These are phyloP conservation scores for Poeciliopsis turrubarensis DNA, from an alignment of 2,113 vertebrate species.

Conservation along the genomic window DNA sequence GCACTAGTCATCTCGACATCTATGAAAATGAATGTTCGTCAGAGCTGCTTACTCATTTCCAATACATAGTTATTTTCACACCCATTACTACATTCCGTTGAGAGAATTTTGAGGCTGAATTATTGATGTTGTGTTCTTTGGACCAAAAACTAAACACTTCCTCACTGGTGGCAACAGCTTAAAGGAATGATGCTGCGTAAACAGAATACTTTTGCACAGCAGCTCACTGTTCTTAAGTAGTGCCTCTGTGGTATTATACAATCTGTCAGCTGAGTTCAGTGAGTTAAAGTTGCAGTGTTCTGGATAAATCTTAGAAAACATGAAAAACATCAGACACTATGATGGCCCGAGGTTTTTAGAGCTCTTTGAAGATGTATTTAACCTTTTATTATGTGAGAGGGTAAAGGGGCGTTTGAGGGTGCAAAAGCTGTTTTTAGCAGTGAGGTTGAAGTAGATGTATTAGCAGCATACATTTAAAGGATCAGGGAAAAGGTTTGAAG, in stretches of 20 bases:
- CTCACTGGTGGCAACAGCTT: conserved; percentile 31
- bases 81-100: conserved; percentile 11
- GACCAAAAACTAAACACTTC: conserved; percentile 32
- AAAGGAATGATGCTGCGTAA: conserved; percentile 27
- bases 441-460: conserved; percentile 31
- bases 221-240: conserved; percentile 25
- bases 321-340: conserved; percentile 17
- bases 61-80: conserved; percentile 15
- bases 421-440: conserved; percentile 25
- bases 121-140: conserved; percentile 52
- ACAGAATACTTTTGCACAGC: conserved; percentile 19
- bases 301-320: conserved; percentile 48
- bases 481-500: conserved; percentile 30
- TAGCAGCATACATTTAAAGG: conserved; percentile 27
- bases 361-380: conserved; percentile 46
- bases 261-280: conserved; percentile 38
- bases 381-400: conserved; percentile 29
- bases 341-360: conserved; percentile 14
- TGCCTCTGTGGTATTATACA: conserved; percentile 45
- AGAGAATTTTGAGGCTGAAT: conserved; percentile 28
- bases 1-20: background rate
- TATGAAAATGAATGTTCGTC: background rate
- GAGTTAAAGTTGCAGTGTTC: conserved; percentile 21
- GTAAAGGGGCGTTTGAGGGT: conserved; percentile 4
- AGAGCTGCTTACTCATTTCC: background rate